These are phyloP conservation scores for Xerus rutilus DNA, from an alignment of 2,797 vertebrate genomes.

Conservation along the genomic window DNA sequence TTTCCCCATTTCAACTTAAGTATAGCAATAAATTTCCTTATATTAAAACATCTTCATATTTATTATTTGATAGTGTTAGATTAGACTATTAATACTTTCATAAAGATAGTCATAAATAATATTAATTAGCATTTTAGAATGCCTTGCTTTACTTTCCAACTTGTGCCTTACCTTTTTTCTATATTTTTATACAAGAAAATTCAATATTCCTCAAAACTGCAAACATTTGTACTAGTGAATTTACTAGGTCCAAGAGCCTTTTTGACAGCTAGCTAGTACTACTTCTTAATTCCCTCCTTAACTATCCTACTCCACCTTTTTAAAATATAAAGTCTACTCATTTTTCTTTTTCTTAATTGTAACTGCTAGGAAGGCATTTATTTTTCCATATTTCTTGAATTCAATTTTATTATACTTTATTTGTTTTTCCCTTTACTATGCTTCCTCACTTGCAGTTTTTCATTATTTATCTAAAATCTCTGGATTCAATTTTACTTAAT, in stretches of 20 bases:
- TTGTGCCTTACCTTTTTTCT: not conserved
- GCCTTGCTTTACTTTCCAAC: conserved; percentile 28
- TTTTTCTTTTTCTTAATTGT: not conserved
- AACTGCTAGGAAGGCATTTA: not conserved
- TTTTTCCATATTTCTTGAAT: not conserved
- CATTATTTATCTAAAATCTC: not conserved
- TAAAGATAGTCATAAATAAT: not conserved
- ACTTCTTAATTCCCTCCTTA: conserved; percentile 2
- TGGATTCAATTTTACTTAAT: not conserved
- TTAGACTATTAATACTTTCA: not conserved
- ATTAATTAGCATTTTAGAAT: conserved; percentile 43
- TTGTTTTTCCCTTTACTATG: conserved; percentile 9
- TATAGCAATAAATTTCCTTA: not conserved
- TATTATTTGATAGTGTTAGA: not conserved
- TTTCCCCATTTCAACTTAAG: not conserved
- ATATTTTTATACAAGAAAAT: not conserved
- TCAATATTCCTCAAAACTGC: not conserved
- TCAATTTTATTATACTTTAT: not conserved
- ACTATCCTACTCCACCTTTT: not conserved
- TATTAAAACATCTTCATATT: not conserved
- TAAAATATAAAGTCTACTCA: not conserved
- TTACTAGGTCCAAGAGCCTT: not conserved
- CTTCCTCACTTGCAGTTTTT: not conserved
- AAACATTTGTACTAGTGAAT: too few relatives aligned
- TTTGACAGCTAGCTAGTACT: not conserved